These are phyloP conservation scores for Leuciscus waleckii DNA, from an alignment of 2,797 vertebrate genomes.

Conservation along the genomic window DNA sequence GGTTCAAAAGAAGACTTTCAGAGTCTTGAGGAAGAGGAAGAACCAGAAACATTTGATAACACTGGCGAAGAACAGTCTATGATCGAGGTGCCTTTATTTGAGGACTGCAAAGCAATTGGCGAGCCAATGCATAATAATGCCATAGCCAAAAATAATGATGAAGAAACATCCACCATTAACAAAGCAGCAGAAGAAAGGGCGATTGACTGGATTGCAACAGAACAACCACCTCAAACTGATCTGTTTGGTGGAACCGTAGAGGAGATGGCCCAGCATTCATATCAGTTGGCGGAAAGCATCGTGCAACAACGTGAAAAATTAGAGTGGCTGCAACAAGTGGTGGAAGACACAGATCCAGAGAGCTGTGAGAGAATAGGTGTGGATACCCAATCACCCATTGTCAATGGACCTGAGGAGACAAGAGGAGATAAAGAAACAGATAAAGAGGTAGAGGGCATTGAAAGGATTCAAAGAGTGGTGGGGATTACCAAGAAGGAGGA, in stretches of 20 bases:
- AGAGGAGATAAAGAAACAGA: background rate
- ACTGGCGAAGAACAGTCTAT: constrained; percentile 4
- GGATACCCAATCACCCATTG: background rate
- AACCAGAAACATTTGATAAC: background rate
- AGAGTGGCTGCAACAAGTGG: constrained; percentile 22
- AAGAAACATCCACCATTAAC: background rate
- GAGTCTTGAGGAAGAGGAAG: constrained; percentile 11
- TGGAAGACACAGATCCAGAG: constrained; percentile 37
- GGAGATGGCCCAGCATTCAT: background rate
- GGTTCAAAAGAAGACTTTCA: constrained; percentile 7
- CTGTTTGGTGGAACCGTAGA: background rate
- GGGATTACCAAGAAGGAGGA: constrained; percentile 26
- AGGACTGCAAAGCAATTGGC: constrained; percentile 24
- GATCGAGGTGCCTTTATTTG: constrained; percentile 4
- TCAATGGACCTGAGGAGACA: background rate
- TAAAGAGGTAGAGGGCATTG: background rate
- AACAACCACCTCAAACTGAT: background rate
- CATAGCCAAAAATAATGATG: background rate
- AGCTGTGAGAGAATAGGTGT: background rate
- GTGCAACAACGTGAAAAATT: background rate
- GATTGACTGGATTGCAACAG: background rate
- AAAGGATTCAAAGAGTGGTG: background rate
- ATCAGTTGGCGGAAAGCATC: background rate
- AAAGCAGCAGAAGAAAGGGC: background rate
- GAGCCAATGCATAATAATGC: constrained; percentile 20